These are phyloP conservation scores for Synergus umbraculus DNA, from an alignment of 2,888 invertebrate genomes.

Conservation along the genomic window DNA sequence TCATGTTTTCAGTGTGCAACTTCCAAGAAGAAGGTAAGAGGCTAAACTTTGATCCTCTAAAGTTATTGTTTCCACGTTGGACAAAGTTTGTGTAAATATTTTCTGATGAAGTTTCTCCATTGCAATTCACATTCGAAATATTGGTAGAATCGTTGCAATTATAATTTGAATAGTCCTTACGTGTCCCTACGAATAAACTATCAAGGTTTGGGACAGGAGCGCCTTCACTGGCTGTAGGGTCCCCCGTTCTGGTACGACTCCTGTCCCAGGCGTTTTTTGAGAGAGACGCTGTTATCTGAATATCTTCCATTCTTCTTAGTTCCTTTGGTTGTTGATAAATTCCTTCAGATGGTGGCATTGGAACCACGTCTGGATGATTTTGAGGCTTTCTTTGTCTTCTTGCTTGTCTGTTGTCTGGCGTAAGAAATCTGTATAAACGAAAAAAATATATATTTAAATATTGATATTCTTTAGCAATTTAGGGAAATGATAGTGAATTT, in stretches of 20 bases:
- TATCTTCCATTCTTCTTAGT: conserved; percentile 43
- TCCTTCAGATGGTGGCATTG: conserved; percentile 81
- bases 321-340: conserved; percentile 50
- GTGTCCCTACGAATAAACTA: conserved; percentile 66
- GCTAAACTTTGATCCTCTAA: neutral
- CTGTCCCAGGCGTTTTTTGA: conserved; percentile 85
- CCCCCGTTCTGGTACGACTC: conserved; percentile 77
- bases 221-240: conserved; percentile 75
- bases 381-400: conserved; percentile 83
- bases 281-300: conserved; percentile 66
- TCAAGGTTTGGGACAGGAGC: conserved; percentile 72
- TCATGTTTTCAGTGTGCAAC: neutral
- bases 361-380: conserved; percentile 84
- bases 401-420: conserved; percentile 86
- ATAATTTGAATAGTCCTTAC: neutral
- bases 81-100: neutral
- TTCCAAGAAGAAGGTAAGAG: neutral
- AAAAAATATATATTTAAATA: neutral
- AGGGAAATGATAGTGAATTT: too few species aligned
- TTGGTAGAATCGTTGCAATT: conserved; percentile 3
- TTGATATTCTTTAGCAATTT: neutral
- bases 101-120: neutral
- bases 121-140: conserved; percentile 17
- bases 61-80: neutral
- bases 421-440: conserved; percentile 75